phyloP scores from a whole-genome alignment of 2,888 invertebrate genomes.

The Creontiades dilutus region DNA sequence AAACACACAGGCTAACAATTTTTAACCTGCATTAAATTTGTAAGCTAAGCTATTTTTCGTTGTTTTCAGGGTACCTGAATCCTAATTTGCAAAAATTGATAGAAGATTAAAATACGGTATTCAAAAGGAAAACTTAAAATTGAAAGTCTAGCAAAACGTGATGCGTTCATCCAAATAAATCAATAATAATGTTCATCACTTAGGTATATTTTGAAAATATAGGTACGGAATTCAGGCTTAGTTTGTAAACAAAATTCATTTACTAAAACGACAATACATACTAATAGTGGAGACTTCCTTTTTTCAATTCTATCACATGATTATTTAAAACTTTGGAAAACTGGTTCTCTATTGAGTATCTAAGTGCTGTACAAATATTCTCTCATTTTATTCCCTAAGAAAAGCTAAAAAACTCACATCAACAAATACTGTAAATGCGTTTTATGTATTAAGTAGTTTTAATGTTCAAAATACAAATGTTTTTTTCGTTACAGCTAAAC shows the following conservation, averaged over 20 bases:
- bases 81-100: not conserved
- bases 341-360: not conserved
- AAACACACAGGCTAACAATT: not conserved
- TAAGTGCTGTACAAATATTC: not conserved
- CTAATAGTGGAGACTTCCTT: constrained; percentile 29
- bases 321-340: constrained; percentile 4
- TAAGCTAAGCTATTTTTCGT: not conserved
- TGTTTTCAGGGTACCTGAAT: constrained; percentile 1
- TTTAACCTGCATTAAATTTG: too few relatives aligned
- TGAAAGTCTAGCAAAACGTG: not conserved
- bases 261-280: not conserved
- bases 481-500: constrained; percentile 17
- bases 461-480: not conserved
- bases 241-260: not conserved
- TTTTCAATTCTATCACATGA: not conserved
- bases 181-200: constrained; percentile 9
- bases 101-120: too few relatives aligned
- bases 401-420: not conserved
- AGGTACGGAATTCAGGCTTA: not conserved
- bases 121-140: not conserved
- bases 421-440: not conserved
- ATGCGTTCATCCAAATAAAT: not conserved
- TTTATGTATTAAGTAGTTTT: not conserved
- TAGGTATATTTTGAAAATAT: not conserved
- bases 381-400: not conserved